phyloP scores from a whole-genome alignment of 2,888 invertebrate species.

The Lasius fuliginosus region DNA sequence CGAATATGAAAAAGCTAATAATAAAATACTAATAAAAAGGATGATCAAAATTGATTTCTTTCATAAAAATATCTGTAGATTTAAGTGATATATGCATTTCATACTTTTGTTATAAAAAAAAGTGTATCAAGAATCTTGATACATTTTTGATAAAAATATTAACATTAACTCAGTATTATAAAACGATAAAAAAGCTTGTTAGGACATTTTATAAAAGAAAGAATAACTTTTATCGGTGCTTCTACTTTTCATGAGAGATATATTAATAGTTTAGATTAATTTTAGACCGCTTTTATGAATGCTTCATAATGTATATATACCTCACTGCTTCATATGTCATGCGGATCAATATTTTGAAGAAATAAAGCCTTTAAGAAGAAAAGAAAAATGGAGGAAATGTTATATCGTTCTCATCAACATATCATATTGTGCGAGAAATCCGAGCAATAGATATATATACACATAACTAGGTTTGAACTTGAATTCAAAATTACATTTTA shows the following conservation, averaged over 20 bases:
- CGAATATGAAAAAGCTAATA: background rate
- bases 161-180: constrained; percentile 21
- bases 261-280: constrained; percentile 52
- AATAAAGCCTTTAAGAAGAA: constrained; percentile 38
- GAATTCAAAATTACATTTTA: constrained; percentile 86
- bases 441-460: background rate
- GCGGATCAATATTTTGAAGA: constrained; percentile 43
- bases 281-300: constrained; percentile 43
- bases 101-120: constrained; percentile 31
- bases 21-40: constrained; percentile 23
- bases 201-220: constrained; percentile 25
- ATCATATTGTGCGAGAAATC: background rate
- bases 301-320: constrained; percentile 41
- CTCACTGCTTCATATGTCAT: constrained; percentile 42
- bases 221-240: constrained; percentile 13
- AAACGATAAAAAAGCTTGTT: constrained; percentile 19
- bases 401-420: constrained; percentile 5
- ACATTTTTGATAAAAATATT: background rate
- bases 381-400: constrained; percentile 7
- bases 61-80: background rate
- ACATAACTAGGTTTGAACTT: constrained; percentile 66
- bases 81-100: constrained; percentile 4
- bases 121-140: background rate
- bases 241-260: constrained; percentile 20
- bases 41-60: constrained; percentile 6